These are phyloP conservation scores for Amiota mariae DNA, from an alignment of 2,888 invertebrate species.

Conservation along the genomic window DNA sequence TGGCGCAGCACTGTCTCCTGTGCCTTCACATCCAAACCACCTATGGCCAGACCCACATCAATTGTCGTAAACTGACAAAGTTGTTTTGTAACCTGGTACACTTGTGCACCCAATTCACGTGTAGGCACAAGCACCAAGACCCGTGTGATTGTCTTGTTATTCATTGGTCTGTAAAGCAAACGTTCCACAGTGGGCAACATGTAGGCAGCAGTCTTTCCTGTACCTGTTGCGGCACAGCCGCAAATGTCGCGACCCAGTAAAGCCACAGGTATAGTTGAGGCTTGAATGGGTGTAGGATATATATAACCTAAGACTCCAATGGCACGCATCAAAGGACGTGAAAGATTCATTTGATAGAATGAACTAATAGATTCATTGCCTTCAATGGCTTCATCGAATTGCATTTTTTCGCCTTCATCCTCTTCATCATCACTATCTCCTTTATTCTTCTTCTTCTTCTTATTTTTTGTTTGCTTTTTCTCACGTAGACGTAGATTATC, in stretches of 20 bases:
- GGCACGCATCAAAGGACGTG: constrained; percentile 93
- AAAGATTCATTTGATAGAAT: constrained; percentile 97
- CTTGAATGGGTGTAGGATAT: constrained; percentile 97
- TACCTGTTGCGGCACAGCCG: constrained; percentile 98
- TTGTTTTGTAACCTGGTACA: constrained; percentile 94
- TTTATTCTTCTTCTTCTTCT: constrained; percentile 72
- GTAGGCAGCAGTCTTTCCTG: constrained; percentile 98
- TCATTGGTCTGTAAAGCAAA: constrained; percentile 87
- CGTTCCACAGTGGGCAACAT: constrained; percentile 98
- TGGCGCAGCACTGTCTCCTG: constrained; percentile 87
- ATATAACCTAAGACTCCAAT: constrained; percentile 90
- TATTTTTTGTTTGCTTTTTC: constrained; percentile 77
- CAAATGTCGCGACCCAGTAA: constrained; percentile 95
- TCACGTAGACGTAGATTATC: constrained; percentile 82
- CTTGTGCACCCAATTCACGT: constrained; percentile 97
- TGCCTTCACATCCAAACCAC: constrained; percentile 89
- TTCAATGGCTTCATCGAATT: constrained; percentile 79
- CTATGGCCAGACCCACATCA: constrained; percentile 88
- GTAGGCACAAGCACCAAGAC: constrained; percentile 97
- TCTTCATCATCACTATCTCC: constrained; percentile 74
- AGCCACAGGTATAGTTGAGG: constrained; percentile 95
- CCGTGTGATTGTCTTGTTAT: constrained; percentile 81
- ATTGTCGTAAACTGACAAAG: constrained; percentile 89
- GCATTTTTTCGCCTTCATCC: constrained; percentile 74
- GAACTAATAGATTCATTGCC: constrained; percentile 80